phyloP scores from a whole-genome alignment of 2,888 invertebrate genomes.

The Halictus ligatus region DNA sequence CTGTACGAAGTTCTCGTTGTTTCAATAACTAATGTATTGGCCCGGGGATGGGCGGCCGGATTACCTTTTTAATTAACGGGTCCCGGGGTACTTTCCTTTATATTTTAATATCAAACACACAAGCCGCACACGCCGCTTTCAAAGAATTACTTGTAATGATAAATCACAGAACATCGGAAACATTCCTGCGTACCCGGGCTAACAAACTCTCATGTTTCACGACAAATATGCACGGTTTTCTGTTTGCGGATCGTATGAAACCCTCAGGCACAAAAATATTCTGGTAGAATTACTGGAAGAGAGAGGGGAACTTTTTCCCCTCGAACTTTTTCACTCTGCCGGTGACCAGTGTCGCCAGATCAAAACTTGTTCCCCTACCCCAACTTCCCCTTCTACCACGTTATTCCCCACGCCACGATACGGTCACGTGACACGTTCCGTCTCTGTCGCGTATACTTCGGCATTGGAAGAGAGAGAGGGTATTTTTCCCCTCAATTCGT shows the following conservation, averaged over 20 bases:
- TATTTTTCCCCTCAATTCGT: too few relatives aligned
- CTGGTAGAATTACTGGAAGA: too few relatives aligned
- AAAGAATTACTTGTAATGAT: background rate
- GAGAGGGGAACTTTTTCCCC: too few relatives aligned
- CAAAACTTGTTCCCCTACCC: too few relatives aligned
- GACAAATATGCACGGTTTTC: too few relatives aligned
- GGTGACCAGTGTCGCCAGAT: too few relatives aligned
- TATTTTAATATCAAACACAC: conserved; percentile 11
- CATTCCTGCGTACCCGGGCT: background rate
- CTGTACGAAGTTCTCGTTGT: background rate
- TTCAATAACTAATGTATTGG: background rate
- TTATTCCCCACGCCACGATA: too few relatives aligned
- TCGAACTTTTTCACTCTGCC: too few relatives aligned
- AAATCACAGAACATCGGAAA: background rate
- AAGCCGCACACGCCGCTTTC: background rate
- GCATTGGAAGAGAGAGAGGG: too few relatives aligned
- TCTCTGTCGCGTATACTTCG: too few relatives aligned
- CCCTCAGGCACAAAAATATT: background rate
- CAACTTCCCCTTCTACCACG: too few relatives aligned
- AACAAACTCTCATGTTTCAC: background rate
- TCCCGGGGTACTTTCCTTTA: background rate
- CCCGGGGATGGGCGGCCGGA: background rate
- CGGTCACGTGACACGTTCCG: too few relatives aligned
- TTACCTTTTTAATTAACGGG: conserved; percentile 33
- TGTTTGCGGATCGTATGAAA: background rate